Evolutionary conservation across 2,888 invertebrate species (phyloP).

Genomic region (Catocala fraxini): DNA sequence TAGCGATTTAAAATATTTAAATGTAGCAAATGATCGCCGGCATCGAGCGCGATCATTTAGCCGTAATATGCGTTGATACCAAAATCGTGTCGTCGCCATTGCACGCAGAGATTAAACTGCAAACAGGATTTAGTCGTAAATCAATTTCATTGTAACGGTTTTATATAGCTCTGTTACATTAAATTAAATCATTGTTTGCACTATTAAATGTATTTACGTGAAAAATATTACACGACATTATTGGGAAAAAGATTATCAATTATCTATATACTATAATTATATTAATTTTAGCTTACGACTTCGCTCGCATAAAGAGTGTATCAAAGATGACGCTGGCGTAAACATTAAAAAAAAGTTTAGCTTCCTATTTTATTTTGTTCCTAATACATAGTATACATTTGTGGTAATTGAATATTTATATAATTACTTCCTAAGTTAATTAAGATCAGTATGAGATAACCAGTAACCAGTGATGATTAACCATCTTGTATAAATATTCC

Average conservation of each 20-base stretch:
- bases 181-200: conserved; percentile 58
- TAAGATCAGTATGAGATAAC: no score
- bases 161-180: conserved; percentile 66
- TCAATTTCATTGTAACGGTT: conserved; percentile 64
- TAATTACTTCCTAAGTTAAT: no score
- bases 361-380: no score
- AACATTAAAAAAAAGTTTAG: no score
- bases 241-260: background rate
- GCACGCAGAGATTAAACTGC: conserved; percentile 77
- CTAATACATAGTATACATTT: no score
- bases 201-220: conserved; percentile 32
- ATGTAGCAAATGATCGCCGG: conserved; percentile 31
- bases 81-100: conserved; percentile 75
- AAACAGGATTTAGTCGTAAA: conserved; percentile 80
- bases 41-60: conserved; percentile 59
- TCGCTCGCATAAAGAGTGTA: no score
- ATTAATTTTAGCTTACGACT: no score
- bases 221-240: background rate
- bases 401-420: no score
- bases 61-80: conserved; percentile 75
- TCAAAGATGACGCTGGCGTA: no score
- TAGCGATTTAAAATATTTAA: conserved; percentile 29
- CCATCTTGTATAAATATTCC: no score
- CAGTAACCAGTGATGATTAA: no score
- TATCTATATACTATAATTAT: no score